Base-by-base conservation (phyloP, 92 coral and sea anemone species). In the Porites evermanni region DNA sequence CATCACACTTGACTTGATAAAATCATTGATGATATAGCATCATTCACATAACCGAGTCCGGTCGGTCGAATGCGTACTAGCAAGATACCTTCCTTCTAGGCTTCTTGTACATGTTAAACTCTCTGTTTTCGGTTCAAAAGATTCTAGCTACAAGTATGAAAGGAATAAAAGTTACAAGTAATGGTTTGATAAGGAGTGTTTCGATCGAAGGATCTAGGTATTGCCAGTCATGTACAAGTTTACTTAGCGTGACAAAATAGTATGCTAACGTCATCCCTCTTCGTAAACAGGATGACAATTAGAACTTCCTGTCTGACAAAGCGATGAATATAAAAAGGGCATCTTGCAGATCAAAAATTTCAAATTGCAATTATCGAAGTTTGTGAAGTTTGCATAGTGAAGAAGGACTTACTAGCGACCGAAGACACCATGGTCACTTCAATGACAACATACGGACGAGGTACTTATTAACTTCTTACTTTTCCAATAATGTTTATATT, bases 241-340 rank as follows among this genome's bases (percentile, higher is more conserved):
- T 23, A 38, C 24, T 20, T 32, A 11, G 47, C 53, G 47, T 44
- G 47, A 72, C 56, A 72, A 17, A 44, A 16, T 38, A 38, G 47
- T 9, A 3, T 8, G 16, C 6, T 74, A 38, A 53, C 78, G 78
- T 74, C 78, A 52, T 52, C 6, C 9, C 9, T 20, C n/a, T 19
- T 47, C 24, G 58, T 53, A 74, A 74, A 74, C 78, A 74, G 78
- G 78, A 74, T 74, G 78, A 47, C 44, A 10, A 47, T 14, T 20
- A 56, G 26, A 17, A 74, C 64, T 74, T 74, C 78, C 64, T 74
- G 78, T 9, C n/a, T 18, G 7, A 13, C 6, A 26, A 7, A 20
- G 1, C 9, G 3, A 64, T 16, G 21, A 53, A 74, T 74, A 74
- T 53, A 74, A 19, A 24, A 53, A n/a, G 38, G 26, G n/a, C 56